phyloP scores from a whole-genome alignment of 2,888 invertebrate genomes.

The Drosophila longiperda region DNA sequence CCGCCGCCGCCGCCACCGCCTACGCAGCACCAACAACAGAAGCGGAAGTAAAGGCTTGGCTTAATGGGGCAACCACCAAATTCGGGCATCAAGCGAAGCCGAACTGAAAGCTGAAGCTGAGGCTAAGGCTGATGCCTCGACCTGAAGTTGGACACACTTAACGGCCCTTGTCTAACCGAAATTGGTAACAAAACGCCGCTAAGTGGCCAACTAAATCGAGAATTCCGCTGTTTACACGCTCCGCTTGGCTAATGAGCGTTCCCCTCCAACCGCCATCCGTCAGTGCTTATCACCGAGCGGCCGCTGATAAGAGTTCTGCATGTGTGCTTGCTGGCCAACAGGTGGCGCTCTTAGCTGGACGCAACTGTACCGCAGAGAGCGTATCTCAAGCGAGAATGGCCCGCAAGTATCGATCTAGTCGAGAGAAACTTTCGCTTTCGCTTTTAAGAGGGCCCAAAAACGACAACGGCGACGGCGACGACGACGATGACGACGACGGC shows the following conservation, averaged over 20 bases:
- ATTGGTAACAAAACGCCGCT: constrained; percentile 69
- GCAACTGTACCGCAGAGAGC: constrained; percentile 39
- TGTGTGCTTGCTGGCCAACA: constrained; percentile 14
- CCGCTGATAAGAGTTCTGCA: constrained; percentile 13
- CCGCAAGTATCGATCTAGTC: constrained; percentile 29
- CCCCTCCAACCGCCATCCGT: background rate
- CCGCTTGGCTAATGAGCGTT: constrained; percentile 71
- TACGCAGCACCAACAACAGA: constrained; percentile 32
- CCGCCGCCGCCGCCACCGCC: constrained; percentile 31
- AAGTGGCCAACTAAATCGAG: constrained; percentile 70
- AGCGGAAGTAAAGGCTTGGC: constrained; percentile 71
- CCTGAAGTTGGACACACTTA: constrained; percentile 26
- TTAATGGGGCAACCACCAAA: constrained; percentile 65
- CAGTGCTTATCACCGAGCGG: constrained; percentile 16
- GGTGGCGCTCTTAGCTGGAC: constrained; percentile 30
- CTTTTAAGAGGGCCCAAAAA: background rate
- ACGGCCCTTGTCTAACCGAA: constrained; percentile 37
- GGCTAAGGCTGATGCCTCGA: constrained; percentile 11
- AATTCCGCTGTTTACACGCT: constrained; percentile 77
- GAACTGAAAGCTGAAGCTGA: constrained; percentile 35
- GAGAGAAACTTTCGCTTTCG: constrained; percentile 49
- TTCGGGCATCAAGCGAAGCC: constrained; percentile 66
- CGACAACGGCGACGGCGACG: background rate
- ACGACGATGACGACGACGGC: background rate
- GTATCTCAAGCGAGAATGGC: constrained; percentile 2